phyloP scores from a whole-genome alignment of 2,888 invertebrate genomes.

The Escarpia spicata region DNA sequence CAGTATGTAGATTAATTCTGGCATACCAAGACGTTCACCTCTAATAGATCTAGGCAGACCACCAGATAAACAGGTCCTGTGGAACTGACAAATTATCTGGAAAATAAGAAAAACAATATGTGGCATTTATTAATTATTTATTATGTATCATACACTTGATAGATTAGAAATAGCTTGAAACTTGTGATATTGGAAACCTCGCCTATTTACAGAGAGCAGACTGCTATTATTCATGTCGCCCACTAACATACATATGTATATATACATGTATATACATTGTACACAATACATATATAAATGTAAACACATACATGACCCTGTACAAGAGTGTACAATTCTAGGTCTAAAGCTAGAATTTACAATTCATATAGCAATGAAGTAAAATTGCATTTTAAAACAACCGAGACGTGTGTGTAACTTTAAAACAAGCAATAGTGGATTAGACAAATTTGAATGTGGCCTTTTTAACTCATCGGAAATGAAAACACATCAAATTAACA shows the following conservation, averaged over 20 bases:
- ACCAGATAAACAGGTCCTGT: neutral
- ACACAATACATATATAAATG: neutral
- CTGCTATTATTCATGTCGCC: neutral
- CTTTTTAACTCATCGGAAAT: no score
- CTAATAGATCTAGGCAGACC: no score
- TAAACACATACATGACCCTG: constrained; percentile 2
- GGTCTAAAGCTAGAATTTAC: neutral
- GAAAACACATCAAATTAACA: no score
- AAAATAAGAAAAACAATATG: neutral
- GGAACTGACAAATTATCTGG: neutral
- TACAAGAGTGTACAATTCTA: constrained; percentile 7
- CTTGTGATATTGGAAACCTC: constrained; percentile 1
- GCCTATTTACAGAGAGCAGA: constrained; percentile 4
- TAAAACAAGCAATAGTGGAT: no score
- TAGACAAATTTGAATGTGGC: no score
- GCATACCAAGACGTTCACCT: no score
- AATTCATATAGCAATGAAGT: constrained; percentile 6
- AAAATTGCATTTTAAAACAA: neutral
- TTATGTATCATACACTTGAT: neutral
- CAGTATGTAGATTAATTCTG: no score
- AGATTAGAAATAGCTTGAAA: neutral
- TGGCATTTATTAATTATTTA: neutral
- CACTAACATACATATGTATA: neutral
- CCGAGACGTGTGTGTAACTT: neutral
- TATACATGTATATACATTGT: neutral